Conservation (phyloP, 1,140 invertebrate genomes). For the Eriocheir sinensis region DNA sequence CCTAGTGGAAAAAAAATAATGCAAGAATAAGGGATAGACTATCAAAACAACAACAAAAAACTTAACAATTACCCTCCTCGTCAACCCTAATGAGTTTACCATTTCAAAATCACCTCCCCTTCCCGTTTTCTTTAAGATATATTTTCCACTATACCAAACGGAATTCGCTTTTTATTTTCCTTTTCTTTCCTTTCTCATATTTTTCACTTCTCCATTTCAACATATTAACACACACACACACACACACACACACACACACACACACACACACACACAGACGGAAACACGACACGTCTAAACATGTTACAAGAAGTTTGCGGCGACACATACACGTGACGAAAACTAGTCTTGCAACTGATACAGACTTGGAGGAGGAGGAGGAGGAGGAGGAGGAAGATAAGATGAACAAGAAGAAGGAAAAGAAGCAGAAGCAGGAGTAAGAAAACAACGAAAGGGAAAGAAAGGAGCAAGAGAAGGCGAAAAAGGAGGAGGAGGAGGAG, state of each 20-base stretch:
- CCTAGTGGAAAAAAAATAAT: too few relatives aligned
- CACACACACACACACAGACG: slow-evolving; percentile 2
- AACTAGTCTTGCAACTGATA: not conserved
- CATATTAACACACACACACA: not conserved
- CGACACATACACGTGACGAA: not conserved
- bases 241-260: slow-evolving; percentile 20
- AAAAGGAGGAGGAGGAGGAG: not conserved
- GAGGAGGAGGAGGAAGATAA: not conserved
- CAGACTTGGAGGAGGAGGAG: not conserved
- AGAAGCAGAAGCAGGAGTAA: not conserved
- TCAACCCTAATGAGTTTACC: too few relatives aligned
- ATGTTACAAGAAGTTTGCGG: not conserved
- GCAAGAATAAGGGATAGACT: too few relatives aligned
- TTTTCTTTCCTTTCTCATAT: too few relatives aligned
- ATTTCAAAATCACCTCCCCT: too few relatives aligned
- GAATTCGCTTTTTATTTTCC: too few relatives aligned
- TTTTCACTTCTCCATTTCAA: too few relatives aligned
- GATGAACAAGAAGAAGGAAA: not conserved
- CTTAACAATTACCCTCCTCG: too few relatives aligned
- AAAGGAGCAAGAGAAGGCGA: not conserved
- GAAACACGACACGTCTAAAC: not conserved
- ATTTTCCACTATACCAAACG: too few relatives aligned
- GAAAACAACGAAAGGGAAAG: not conserved
- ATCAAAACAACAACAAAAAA: too few relatives aligned
- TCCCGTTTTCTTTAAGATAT: too few relatives aligned